Evolutionary conservation across 2,797 vertebrate species (phyloP), one percentile per base, ranked within the genome.

Genomic region (Semaprochilodus insignis): DNA sequence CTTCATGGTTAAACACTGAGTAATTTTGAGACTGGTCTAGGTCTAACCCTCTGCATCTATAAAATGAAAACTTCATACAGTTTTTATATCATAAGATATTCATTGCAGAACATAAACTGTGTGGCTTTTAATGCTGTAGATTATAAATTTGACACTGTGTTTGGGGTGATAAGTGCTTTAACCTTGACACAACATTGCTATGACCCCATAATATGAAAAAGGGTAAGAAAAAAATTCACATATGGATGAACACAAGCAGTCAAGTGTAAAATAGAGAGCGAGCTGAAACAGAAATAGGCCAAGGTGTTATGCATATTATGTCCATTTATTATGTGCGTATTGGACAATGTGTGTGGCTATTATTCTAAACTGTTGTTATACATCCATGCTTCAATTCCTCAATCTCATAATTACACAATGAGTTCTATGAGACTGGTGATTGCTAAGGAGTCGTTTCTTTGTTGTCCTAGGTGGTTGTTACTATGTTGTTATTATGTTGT

Each of bases 241-340:
- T 36, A 76, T 81, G 40, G 55, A n/a, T 14, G 54, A 81, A 74
- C 52, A 54, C 3, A 23, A 80, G 40, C 55, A 13, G 23, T 44
- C 83, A 84, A 83, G 82, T 80, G 81, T 86, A 75, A 87, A 87
- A 84, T 48, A 83, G 79, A 73, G 80, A 25, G 2, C 34, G 31
- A 73, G 19, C 48, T 59, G 51, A 54, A 57, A 78, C 10, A 54
- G 63, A 85, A 71, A 27, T n/a, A 36, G 60, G 69, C 44, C 62
- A 59, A 52, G 60, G 36, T 25, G 51, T 44, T 66, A 62, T 62
- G 13, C 23, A 5, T 48, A 36, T 48, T 40, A 23, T 48, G 44
- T 13, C 44, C 44, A 48, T 10, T 48, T 48, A 13, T 48, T 10
- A 48, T 48, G 67, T 19, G 63, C n/a, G 23, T 60, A 8, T 23